Conservation (phyloP, 2,888 invertebrate genomes). For the Lymantria monacha region DNA sequence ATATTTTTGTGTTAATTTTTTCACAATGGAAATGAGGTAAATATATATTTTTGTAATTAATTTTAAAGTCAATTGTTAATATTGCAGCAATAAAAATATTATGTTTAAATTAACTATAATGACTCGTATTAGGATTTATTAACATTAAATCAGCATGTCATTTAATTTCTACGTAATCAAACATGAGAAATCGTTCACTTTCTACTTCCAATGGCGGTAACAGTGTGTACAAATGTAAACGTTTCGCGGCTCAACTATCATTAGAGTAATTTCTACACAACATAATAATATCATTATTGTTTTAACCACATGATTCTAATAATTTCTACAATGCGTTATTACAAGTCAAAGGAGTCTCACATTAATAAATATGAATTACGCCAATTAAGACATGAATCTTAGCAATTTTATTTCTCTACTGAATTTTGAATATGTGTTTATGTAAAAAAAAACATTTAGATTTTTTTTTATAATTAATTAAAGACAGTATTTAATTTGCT, state of each 20-base stretch:
- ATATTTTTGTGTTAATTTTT: constrained; percentile 32
- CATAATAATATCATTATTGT: too few species aligned
- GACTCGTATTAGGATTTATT: background rate
- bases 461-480: too few species aligned
- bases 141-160: constrained; percentile 6
- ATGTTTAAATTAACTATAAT: background rate
- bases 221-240: constrained; percentile 10
- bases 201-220: constrained; percentile 28
- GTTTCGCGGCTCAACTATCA: constrained; percentile 13
- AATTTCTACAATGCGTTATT: too few species aligned
- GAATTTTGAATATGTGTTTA: too few species aligned
- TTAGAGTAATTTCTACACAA: constrained; percentile 17
- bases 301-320: too few species aligned
- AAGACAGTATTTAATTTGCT: too few species aligned
- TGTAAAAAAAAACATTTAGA: too few species aligned
- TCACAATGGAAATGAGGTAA: constrained; percentile 66
- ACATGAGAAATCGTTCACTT: constrained; percentile 35
- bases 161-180: constrained; percentile 29
- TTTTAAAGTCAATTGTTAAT: background rate
- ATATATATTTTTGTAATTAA: constrained; percentile 29
- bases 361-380: too few species aligned
- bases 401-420: too few species aligned
- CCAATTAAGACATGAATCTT: too few species aligned
- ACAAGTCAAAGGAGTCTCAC: too few species aligned
- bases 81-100: background rate